These are phyloP conservation scores for Protophormia terraenovae DNA, from an alignment of 2,888 invertebrate genomes.

Conservation along the genomic window DNA sequence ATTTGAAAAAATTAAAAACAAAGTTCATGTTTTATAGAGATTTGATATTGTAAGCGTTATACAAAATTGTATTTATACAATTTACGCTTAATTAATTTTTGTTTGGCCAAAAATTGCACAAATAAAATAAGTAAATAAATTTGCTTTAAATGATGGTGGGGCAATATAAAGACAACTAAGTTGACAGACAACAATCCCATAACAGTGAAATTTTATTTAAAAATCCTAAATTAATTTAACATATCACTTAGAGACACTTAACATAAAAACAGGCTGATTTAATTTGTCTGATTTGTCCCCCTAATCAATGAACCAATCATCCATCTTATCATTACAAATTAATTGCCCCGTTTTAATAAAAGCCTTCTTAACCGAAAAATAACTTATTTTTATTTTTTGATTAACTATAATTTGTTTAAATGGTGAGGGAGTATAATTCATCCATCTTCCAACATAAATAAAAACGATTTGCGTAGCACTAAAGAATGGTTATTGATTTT, in stretches of 20 bases:
- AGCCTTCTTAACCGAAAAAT: neutral
- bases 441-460: neutral
- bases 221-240: neutral
- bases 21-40: conserved; percentile 2
- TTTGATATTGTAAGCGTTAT: conserved; percentile 27
- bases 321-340: neutral
- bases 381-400: neutral
- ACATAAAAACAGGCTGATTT: neutral
- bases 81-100: conserved; percentile 55
- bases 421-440: neutral
- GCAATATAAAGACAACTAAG: too few relatives aligned
- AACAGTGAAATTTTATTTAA: neutral
- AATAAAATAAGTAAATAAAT: conserved; percentile 27
- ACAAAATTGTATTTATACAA: neutral
- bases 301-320: neutral
- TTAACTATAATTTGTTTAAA: neutral
- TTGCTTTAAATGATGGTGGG: conserved; percentile 36
- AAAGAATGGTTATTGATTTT: neutral
- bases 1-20: neutral
- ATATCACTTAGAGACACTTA: neutral
- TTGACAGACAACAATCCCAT: neutral
- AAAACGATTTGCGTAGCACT: neutral
- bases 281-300: neutral
- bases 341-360: neutral
- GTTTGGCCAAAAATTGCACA: conserved; percentile 31